A percentile compares a stretch with the other conserved stretches of the same genome.
These are phyloP conservation scores for Trichogramma dendrolimi DNA, from an alignment of 2,888 invertebrate genomes.

Conservation along the genomic window DNA sequence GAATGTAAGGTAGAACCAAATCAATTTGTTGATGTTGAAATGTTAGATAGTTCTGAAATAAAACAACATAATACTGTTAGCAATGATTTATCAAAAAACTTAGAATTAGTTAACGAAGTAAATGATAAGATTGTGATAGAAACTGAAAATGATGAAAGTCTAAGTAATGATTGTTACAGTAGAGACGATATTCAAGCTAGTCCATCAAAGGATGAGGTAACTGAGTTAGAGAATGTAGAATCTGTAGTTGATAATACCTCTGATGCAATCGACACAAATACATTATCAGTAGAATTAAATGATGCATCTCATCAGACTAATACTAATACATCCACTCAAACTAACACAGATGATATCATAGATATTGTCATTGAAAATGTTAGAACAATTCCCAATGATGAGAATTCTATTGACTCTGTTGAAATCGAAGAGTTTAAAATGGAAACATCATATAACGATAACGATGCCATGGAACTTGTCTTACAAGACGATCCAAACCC, in stretches of 20 bases:
- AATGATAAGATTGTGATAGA: slow-evolving; percentile 1
- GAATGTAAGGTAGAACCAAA: neutral
- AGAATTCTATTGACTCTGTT: no score
- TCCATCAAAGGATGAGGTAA: neutral
- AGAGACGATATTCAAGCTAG: neutral
- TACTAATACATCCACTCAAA: no score
- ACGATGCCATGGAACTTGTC: no score
- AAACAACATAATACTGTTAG: neutral
- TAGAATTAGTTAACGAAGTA: neutral
- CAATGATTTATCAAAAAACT: neutral
- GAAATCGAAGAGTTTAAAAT: no score
- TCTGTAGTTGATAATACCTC: neutral
- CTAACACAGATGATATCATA: neutral
- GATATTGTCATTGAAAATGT: neutral
- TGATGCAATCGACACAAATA: neutral
- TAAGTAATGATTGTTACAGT: neutral
- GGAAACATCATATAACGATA: no score
- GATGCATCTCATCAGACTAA: neutral
- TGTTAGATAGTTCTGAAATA: neutral
- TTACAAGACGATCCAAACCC: no score
- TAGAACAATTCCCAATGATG: neutral
- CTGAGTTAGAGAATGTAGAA: neutral
- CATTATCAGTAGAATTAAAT: neutral
- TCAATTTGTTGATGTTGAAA: neutral
- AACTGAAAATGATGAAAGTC: neutral